Evolutionary conservation across 2,888 invertebrate species (phyloP).

Genomic region (Caenorhabditis auriculariae): DNA sequence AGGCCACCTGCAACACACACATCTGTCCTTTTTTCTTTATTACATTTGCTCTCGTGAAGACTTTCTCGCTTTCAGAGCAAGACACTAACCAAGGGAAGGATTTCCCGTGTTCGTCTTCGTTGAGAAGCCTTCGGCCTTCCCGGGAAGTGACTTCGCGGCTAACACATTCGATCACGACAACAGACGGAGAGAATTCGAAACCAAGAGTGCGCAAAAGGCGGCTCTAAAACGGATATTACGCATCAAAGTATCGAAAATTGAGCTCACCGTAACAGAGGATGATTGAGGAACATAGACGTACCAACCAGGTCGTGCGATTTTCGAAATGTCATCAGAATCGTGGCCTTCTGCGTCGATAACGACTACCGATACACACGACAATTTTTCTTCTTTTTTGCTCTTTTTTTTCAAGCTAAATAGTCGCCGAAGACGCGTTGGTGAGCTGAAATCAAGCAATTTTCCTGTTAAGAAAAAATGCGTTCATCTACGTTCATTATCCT

Average conservation of each 20-base stretch:
- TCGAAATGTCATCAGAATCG: conserved; percentile 1
- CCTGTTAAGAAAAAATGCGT: no score
- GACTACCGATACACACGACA: conserved; percentile 18
- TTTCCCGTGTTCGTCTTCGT: conserved; percentile 37
- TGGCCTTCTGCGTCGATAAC: conserved; percentile 29
- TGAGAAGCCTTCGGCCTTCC: conserved; percentile 34
- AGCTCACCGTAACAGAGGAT: conserved; percentile 25
- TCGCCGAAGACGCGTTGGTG: conserved; percentile 45
- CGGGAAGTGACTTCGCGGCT: conserved; percentile 29
- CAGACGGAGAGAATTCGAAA: conserved; percentile 33
- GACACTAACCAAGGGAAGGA: conserved; percentile 39
- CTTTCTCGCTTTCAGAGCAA: background rate
- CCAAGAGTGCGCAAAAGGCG: conserved; percentile 34
- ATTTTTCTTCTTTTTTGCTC: conserved; percentile 11
- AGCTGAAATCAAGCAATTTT: conserved; percentile 28
- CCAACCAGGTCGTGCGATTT: conserved; percentile 18
- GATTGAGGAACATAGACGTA: conserved; percentile 14
- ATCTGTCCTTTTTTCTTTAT: no score
- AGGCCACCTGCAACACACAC: conserved; percentile 21
- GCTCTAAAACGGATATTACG: conserved; percentile 17
- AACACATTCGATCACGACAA: conserved; percentile 37
- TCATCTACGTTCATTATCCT: no score
- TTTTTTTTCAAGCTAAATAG: conserved; percentile 46
- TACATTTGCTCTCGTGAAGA: no score
- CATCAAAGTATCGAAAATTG: background rate